These are phyloP conservation scores for Drosophila equinoxialis DNA, from an alignment of 1,140 invertebrate genomes.

Conservation along the genomic window DNA sequence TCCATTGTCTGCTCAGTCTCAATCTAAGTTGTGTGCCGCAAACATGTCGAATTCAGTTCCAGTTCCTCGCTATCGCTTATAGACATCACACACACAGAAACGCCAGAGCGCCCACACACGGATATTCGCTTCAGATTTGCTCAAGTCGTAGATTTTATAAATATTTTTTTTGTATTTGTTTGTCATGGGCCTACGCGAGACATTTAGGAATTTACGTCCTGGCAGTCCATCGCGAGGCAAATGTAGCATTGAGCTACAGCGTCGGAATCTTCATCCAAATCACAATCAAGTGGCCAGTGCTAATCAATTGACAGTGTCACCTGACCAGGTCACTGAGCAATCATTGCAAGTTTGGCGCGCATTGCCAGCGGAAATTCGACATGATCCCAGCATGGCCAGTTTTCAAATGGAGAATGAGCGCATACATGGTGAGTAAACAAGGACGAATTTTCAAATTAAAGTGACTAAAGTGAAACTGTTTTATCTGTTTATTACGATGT, in stretches of 20 bases:
- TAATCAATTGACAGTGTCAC: slow-evolving; percentile 8
- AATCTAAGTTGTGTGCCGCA: slow-evolving; percentile 42
- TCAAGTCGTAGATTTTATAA: neutral
- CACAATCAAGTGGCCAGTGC: slow-evolving; percentile 28
- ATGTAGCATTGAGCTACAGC: slow-evolving; percentile 48
- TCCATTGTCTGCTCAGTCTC: slow-evolving; percentile 58
- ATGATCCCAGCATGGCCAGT: slow-evolving; percentile 86
- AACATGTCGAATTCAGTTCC: slow-evolving; percentile 44
- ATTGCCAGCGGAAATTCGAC: slow-evolving; percentile 86
- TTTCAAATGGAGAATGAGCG: slow-evolving; percentile 86
- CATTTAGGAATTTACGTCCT: slow-evolving; percentile 56
- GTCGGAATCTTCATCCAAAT: slow-evolving; percentile 27
- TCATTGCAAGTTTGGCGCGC: slow-evolving; percentile 86
- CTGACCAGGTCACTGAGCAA: slow-evolving; percentile 85
- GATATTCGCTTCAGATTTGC: slow-evolving; percentile 1
- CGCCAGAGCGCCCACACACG: slow-evolving; percentile 11
- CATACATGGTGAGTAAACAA: slow-evolving; percentile 82
- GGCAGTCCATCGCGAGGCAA: slow-evolving; percentile 57
- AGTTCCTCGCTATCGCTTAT: slow-evolving; percentile 18
- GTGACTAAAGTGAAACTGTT: no score
- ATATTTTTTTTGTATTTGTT: neutral
- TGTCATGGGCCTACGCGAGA: slow-evolving; percentile 65
- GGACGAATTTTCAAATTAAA: neutral
- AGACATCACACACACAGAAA: slow-evolving; percentile 21
- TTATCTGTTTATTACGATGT: no score